Evolutionary conservation across 2,888 invertebrate species (phyloP).

Genomic region (Nephrocerus scutellatus): DNA sequence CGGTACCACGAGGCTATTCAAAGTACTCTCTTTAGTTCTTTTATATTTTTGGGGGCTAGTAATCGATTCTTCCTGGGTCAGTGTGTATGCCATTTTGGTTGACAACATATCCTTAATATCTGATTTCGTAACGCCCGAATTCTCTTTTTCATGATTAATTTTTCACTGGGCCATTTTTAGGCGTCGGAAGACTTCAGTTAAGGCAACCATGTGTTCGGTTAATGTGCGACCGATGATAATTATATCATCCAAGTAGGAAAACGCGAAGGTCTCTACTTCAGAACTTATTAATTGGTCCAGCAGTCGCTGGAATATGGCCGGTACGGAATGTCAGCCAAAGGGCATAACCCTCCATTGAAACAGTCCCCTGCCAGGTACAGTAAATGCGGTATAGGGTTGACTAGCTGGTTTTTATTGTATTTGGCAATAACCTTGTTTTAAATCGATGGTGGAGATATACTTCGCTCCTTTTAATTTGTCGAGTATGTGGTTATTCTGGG

Average conservation of each 20-base stretch:
- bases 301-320: neutral
- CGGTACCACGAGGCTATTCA: too few relatives aligned
- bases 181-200: too few relatives aligned
- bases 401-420: neutral
- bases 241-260: neutral
- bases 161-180: too few relatives aligned
- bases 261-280: neutral
- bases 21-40: too few relatives aligned
- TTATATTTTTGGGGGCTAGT: too few relatives aligned
- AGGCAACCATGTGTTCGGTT: too few relatives aligned
- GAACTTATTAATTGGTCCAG: neutral
- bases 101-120: too few relatives aligned
- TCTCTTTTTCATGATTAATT: too few relatives aligned
- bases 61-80: too few relatives aligned
- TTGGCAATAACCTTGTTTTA: neutral
- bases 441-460: neutral
- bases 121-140: too few relatives aligned
- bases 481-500: neutral
- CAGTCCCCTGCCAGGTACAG: neutral
- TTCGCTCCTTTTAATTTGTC: neutral
- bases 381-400: neutral
- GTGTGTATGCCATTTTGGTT: too few relatives aligned
- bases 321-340: neutral
- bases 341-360: neutral
- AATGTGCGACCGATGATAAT: too few relatives aligned